Conservation (phyloP, 2,797 vertebrate species). For the Luscinia megarhynchos region DNA sequence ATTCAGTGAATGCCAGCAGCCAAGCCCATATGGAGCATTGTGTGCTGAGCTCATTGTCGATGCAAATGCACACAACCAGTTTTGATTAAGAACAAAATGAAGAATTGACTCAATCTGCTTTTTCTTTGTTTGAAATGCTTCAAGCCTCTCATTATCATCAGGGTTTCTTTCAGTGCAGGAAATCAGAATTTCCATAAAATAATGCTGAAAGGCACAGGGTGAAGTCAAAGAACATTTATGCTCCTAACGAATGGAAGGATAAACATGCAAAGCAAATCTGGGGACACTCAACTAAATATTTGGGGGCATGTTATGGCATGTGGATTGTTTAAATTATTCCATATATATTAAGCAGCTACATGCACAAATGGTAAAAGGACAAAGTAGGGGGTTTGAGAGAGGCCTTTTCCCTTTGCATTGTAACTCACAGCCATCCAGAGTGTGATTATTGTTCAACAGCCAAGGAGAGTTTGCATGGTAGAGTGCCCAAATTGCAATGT, state of each 20-base stretch:
- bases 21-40: conserved; percentile 57
- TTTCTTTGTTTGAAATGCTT: conserved; percentile 30
- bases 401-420: not conserved
- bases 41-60: conserved; percentile 28
- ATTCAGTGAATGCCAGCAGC: conserved; percentile 20
- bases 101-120: conserved; percentile 49
- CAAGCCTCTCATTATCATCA: conserved; percentile 64
- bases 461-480: not conserved
- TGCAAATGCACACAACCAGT: conserved; percentile 54
- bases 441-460: not conserved
- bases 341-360: not conserved
- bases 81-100: conserved; percentile 57
- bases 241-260: conserved; percentile 8
- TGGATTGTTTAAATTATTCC: not conserved
- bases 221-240: conserved; percentile 35
- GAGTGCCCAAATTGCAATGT: not conserved
- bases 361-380: not conserved
- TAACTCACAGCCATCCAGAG: not conserved
- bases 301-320: not conserved
- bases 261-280: conserved; percentile 19
- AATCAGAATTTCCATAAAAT: conserved; percentile 67
- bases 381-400: not conserved
- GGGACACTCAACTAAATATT: not conserved
- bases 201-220: conserved; percentile 32
- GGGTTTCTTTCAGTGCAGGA: conserved; percentile 56